Base-by-base conservation (phyloP, 2,888 invertebrate genomes). In the Papilio gigon region DNA sequence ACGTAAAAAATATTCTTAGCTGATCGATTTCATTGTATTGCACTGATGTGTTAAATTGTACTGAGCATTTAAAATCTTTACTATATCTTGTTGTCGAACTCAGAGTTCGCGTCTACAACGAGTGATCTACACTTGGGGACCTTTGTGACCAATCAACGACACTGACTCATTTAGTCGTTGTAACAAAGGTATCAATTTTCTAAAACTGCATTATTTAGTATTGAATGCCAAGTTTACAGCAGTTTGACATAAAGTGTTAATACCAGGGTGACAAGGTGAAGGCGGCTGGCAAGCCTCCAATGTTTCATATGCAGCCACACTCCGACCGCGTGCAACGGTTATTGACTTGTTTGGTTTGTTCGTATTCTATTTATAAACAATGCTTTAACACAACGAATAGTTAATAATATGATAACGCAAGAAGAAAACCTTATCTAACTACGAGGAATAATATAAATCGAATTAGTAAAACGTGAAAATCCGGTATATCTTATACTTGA, bases 211-310 rank as follows among this genome's bases (percentile, higher is more conserved):
- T 20, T 25, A 50, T 50, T 50, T 50, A 50, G 25, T 33, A 50
- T 11, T 35, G 30, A 63, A 50, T 50, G 50, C 50, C 64, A 64
- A 64, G 64, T 40, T 27, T 60, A 40, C 22, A 59, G 37, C 37
- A 37, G 37, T 65, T 56, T 30, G 30, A 40, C 56, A 37, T 14
- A 56, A 20, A 40, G 56, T 37, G 47, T 37, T 50, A 35, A 35
- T 61, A 22, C 11, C 27, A 14, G n/a, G 37, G 68, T 50, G 47
- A 58, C 72, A 72, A 71, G 72, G 72, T 72, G 62, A 72, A 72
- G 72, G 72, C 47, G 69, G 42, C 67, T 72, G 72, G 72, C 69
- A 14, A 37, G 14, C 30, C 12, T 61, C 72, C 72, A 72, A 62
- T 35, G 2, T 59, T 61, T 53, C n/a, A 11, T 42, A 27, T 60